phyloP scores from a whole-genome alignment of 2,888 invertebrate species.

The Drosophila planitibia region DNA sequence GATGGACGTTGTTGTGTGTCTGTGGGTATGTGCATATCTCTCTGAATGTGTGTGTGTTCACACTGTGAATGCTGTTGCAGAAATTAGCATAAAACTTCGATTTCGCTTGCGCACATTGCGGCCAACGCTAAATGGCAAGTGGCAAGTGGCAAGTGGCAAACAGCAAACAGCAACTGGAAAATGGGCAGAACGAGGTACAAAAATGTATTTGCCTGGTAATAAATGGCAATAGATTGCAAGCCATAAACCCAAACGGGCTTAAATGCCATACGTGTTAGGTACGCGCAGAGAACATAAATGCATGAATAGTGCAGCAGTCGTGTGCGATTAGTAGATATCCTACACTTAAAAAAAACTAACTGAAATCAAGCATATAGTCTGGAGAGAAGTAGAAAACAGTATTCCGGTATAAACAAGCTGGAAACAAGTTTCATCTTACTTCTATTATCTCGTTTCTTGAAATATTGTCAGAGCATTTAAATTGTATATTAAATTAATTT shows the following conservation, averaged over 20 bases:
- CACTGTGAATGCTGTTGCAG: conserved; percentile 11
- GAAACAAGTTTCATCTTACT: not conserved
- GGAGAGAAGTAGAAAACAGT: not conserved
- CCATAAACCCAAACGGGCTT: conserved; percentile 65
- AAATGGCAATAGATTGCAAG: conserved; percentile 75
- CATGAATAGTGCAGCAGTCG: not conserved
- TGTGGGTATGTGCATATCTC: conserved; percentile 2
- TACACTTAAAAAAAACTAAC: not conserved
- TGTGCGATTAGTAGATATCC: conserved; percentile 10
- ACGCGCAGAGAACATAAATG: conserved; percentile 13
- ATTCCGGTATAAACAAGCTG: not conserved
- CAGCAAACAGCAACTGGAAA: conserved; percentile 17
- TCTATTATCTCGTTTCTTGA: not conserved
- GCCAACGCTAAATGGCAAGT: conserved; percentile 38
- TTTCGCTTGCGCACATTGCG: conserved; percentile 66
- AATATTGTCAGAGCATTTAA: too few relatives aligned
- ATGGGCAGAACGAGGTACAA: conserved; percentile 37
- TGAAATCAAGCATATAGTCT: too few relatives aligned
- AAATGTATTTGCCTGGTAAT: conserved; percentile 66
- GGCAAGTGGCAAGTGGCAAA: conserved; percentile 4
- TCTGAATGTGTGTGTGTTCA: not conserved
- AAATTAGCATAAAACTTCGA: conserved; percentile 81
- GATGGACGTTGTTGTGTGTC: conserved; percentile 23
- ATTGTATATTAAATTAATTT: not conserved
- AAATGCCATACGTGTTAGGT: conserved; percentile 31